Base-by-base conservation (phyloP, 2,888 invertebrate genomes). In the Drosophila dives region DNA sequence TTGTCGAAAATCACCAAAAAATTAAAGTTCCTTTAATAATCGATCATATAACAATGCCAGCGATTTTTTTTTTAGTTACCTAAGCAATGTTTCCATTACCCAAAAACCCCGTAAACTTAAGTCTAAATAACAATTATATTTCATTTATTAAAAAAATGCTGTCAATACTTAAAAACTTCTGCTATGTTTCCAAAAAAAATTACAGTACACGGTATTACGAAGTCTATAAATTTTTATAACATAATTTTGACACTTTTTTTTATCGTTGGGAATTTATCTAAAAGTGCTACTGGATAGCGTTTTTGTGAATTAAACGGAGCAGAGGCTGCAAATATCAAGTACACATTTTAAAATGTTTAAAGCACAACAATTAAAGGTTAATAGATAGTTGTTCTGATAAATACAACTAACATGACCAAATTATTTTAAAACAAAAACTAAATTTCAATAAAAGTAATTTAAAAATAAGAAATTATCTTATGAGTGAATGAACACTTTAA, bases 181-280 rank as follows among this genome's bases (percentile, higher is more conserved):
- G 15, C 15, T 15, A 2, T 8, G 15, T 1, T 45, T 4, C 4
- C 20, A 23, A 23, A 7, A 3, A 15, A 3, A 15, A 23, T 23
- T 15, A 23, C 12, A 10, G 23, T 53, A 23, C 53, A 38, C n/a
- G 10, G 38, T 56, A 40, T 40, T 40, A n/a, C 20, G 10, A 40
- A 6, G 56, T n/a, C 40, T 10, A 20, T 29, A 5, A n/a, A n/a
- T 40, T 5, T 12, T n/a, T 12, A 15, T 8, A 26, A 10, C 6
- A 51, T 33, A 6, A 11, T 26, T 62, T 33, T 64, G 59, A n/a
- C 2, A 29, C 1, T 36, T 62, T 70, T 62, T 70, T 32, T 73
- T 76, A 64, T 73, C 54, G 32, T 34, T 23, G 8, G 32, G 59
- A 72, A 84, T 74, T 89, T 81, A 86, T 72, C 77, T 72, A 34